Base-by-base conservation (phyloP, 1,140 invertebrate species). In the Aleiodes sp. region DNA sequence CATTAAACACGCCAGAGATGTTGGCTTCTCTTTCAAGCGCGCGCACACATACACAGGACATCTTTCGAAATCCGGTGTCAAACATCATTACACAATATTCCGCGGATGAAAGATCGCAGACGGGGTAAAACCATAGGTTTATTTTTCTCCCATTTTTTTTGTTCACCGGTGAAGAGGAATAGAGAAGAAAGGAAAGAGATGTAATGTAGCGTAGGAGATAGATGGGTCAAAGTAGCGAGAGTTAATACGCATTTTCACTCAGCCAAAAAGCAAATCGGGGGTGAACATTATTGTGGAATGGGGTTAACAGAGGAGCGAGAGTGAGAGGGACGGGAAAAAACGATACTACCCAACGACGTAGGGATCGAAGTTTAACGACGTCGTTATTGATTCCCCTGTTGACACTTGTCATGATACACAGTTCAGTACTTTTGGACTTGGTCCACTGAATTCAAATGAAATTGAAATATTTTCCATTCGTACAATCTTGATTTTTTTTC, bases 141-240 rank as follows among this genome's bases (percentile, higher is more conserved):
- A n/a, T n/a, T n/a, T n/a, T n/a, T n/a, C n/a, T n/a, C n/a, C n/a
- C n/a, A n/a, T n/a, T n/a, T n/a, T n/a, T n/a, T n/a, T n/a, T n/a
- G n/a, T n/a, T n/a, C n/a, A n/a, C n/a, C n/a, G n/a, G n/a, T n/a
- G n/a, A n/a, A 28, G 24, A 57, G 33, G 43, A 52, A 28, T 39
- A 24, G 28, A 35, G 35, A 26, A 37, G 26, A 57, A 24, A 21
- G 33, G 61, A 46, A 59, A 56, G 46, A 56, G 52, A 62, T 70
- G 64, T 75, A 77, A 77, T 77, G 75, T 77, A 77, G 56, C 71
- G 72, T 73, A 68, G 4, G 59, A 75, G 70, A 76, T 75, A 75
- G 67, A 72, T 70, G 70, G 63, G 67, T 69, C 62, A 74, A 14
- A 46, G 62, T 24, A 65, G 56, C 21, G 61, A 73, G 67, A 70